Evolutionary conservation across 2,888 invertebrate species (phyloP).

Genomic region (Drosophila mimetica): DNA sequence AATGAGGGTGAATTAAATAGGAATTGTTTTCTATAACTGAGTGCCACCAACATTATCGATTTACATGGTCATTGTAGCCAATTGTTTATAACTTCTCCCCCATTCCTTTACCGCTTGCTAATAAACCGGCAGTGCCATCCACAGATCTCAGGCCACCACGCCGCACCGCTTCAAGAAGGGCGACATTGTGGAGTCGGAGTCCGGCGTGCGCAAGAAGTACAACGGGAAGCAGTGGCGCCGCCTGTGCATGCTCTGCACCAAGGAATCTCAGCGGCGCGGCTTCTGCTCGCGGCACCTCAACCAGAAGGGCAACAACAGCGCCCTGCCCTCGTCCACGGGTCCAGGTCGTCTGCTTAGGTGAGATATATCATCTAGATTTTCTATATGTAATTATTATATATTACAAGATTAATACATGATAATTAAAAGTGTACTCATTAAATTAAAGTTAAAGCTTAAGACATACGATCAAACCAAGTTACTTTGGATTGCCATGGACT

Average conservation of each 20-base stretch:
- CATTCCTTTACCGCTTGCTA: slow-evolving; percentile 17
- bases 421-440: no score
- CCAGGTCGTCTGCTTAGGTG: slow-evolving; percentile 84
- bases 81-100: neutral
- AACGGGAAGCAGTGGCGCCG: slow-evolving; percentile 99
- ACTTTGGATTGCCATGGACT: no score
- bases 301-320: slow-evolving; percentile 90
- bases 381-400: no score
- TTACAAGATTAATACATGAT: no score
- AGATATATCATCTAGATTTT: no score
- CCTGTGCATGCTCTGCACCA: slow-evolving; percentile 97
- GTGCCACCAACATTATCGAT: neutral
- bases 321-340: slow-evolving; percentile 83
- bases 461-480: no score
- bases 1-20: neutral
- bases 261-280: slow-evolving; percentile 98
- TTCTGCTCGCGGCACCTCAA: slow-evolving; percentile 98
- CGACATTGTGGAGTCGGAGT: slow-evolving; percentile 88
- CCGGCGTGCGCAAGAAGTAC: slow-evolving; percentile 98
- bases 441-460: no score
- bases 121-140: slow-evolving; percentile 23
- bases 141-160: slow-evolving; percentile 94
- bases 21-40: neutral
- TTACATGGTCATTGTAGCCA: neutral
- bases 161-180: slow-evolving; percentile 99